Conservation (phyloP, 2,888 invertebrate genomes). For the Ennomos quercinarius region DNA sequence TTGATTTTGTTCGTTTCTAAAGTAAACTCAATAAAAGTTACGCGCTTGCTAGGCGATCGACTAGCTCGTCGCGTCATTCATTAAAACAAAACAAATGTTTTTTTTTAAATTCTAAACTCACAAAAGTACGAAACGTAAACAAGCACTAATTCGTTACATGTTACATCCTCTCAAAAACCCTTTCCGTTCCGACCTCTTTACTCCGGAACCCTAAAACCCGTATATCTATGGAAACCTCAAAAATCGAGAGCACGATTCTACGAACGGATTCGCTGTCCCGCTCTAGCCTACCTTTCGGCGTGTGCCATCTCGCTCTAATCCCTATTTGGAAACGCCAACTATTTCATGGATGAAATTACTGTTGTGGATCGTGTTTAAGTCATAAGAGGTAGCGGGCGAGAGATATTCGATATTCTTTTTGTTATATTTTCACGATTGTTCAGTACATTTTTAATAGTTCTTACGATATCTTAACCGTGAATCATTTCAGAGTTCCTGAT, state of each 20-base stretch:
- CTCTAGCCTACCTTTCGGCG: slow-evolving; percentile 50
- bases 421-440: slow-evolving; percentile 11
- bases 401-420: neutral
- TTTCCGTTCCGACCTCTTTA: neutral
- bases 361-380: slow-evolving; percentile 48
- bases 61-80: too few relatives aligned
- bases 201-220: slow-evolving; percentile 47
- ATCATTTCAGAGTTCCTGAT: too few relatives aligned
- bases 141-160: neutral
- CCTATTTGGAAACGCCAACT: slow-evolving; percentile 85
- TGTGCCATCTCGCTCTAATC: slow-evolving; percentile 74
- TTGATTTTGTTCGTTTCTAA: too few relatives aligned
- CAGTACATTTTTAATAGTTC: too few relatives aligned
- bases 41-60: too few relatives aligned
- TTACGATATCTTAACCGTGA: too few relatives aligned
- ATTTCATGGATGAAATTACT: slow-evolving; percentile 85
- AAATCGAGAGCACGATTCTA: slow-evolving; percentile 65
- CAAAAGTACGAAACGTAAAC: too few relatives aligned
- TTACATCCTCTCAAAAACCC: neutral
- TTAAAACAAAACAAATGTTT: too few relatives aligned
- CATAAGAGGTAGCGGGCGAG: slow-evolving; percentile 48
- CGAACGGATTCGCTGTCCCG: slow-evolving; percentile 48
- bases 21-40: too few relatives aligned
- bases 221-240: slow-evolving; percentile 64
- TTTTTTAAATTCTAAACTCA: too few relatives aligned